A percentile compares a stretch with the other conserved stretches of the same genome.
Evolutionary conservation across 2,888 invertebrate genomes (phyloP).

Genomic region (Nowickia ferox): DNA sequence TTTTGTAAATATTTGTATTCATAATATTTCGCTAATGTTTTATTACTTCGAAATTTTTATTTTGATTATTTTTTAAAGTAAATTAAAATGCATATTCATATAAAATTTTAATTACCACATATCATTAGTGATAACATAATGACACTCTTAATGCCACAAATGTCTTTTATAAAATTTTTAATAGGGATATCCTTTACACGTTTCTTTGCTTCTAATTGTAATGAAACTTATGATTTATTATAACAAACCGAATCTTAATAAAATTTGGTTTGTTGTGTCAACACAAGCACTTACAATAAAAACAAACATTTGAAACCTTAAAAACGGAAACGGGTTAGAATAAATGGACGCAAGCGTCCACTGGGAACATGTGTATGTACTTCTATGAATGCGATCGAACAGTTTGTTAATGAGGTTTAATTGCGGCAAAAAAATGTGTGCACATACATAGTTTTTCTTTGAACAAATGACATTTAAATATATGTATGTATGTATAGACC

Average conservation of each 20-base stretch:
- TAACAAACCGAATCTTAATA: slow-evolving; percentile 8
- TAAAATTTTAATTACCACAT: neutral
- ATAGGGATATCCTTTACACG: slow-evolving; percentile 3
- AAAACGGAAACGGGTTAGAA: slow-evolving; percentile 52
- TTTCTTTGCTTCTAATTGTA: neutral
- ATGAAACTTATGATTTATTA: slow-evolving; percentile 48
- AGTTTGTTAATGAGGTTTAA: slow-evolving; percentile 53
- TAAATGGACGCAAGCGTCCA: slow-evolving; percentile 15
- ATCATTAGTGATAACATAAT: neutral
- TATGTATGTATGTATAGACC: neutral
- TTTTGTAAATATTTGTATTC: too few relatives aligned
- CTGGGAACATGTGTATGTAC: slow-evolving; percentile 18
- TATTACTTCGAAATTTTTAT: too few relatives aligned
- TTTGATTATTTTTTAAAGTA: too few relatives aligned
- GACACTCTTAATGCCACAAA: neutral
- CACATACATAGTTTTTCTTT: neutral
- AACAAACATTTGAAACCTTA: slow-evolving; percentile 40
- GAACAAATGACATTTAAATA: slow-evolving; percentile 55
- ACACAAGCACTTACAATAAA: slow-evolving; percentile 45
- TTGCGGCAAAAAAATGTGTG: neutral
- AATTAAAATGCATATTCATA: neutral
- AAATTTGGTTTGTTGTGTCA: slow-evolving; percentile 57
- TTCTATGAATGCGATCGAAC: neutral
- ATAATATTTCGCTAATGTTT: too few relatives aligned
- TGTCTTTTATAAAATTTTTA: neutral